phyloP scores from a whole-genome alignment of 2,888 invertebrate genomes.

The Chymomyza caudatula region DNA sequence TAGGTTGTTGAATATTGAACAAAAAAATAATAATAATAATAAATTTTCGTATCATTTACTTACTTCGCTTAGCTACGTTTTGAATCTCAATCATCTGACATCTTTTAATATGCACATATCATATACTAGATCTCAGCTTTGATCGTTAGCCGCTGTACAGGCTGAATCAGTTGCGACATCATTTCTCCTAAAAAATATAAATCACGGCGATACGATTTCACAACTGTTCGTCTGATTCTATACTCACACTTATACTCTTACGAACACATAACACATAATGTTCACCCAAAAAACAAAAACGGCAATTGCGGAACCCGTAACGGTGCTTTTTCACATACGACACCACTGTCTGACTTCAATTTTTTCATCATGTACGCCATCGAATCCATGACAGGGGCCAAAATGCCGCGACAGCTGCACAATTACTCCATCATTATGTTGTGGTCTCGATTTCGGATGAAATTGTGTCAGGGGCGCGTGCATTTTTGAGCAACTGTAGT shows the following conservation, averaged over 20 bases:
- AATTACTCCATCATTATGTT: constrained; percentile 21
- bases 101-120: neutral
- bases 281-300: too few relatives aligned
- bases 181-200: neutral
- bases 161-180: too few relatives aligned
- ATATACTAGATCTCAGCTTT: too few relatives aligned
- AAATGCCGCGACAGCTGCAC: constrained; percentile 60
- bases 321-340: constrained; percentile 79
- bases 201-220: neutral
- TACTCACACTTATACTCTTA: too few relatives aligned
- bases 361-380: constrained; percentile 79
- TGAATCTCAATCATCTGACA: neutral
- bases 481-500: constrained; percentile 58
- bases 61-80: neutral
- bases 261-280: too few relatives aligned
- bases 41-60: neutral
- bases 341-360: constrained; percentile 79
- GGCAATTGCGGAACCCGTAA: constrained; percentile 6
- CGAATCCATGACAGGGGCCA: constrained; percentile 74
- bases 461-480: constrained; percentile 56
- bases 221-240: neutral
- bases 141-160: too few relatives aligned
- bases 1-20: constrained; percentile 70
- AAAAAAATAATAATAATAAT: constrained; percentile 18
- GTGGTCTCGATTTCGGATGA: neutral